Conservation (phyloP, 2,113 vertebrate genomes). For the Stercorarius parasiticus region DNA sequence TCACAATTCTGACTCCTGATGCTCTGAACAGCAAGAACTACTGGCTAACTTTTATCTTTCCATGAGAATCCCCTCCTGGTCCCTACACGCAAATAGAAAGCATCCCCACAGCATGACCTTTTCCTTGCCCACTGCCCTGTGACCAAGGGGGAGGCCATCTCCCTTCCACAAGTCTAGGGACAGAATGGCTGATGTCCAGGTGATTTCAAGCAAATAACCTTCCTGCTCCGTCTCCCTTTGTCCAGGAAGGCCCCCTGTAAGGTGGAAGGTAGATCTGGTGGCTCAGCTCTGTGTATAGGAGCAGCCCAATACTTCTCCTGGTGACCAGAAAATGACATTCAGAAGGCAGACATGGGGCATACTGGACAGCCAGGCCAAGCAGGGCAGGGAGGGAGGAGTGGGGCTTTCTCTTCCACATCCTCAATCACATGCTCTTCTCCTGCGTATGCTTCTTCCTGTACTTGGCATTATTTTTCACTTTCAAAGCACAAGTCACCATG, state of each 20-base stretch:
- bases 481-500: not conserved
- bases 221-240: not conserved
- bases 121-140: not conserved
- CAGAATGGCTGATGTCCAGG: not conserved
- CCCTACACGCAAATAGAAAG: not conserved
- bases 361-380: not conserved
- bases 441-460: not conserved
- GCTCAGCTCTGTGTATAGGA: not conserved
- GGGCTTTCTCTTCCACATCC: not conserved
- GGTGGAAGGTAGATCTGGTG: not conserved
- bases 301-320: not conserved
- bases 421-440: not conserved
- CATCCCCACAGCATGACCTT: not conserved
- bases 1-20: not conserved
- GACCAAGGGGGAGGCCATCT: not conserved
- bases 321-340: not conserved
- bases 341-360: not conserved
- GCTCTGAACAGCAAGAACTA: not conserved
- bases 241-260: not conserved
- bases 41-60: not conserved
- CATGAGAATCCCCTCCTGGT: not conserved
- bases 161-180: not conserved
- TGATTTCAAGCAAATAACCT: not conserved
- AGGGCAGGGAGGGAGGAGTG: not conserved
- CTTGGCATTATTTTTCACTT: not conserved